These are phyloP conservation scores for Pterocles orientalis DNA, from an alignment of 2,113 vertebrate species.

Conservation along the genomic window DNA sequence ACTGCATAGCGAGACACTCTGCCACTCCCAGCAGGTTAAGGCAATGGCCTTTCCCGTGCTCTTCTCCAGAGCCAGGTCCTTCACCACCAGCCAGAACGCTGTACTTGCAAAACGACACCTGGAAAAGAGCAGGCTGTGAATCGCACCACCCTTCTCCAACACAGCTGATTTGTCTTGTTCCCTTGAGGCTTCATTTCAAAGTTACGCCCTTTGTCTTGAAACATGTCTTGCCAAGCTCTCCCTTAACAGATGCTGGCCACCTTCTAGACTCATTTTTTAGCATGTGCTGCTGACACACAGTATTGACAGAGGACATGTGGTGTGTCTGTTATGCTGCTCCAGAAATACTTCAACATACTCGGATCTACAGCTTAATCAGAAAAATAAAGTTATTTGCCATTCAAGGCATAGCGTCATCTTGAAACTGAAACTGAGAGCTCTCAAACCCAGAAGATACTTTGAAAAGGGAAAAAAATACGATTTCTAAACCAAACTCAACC, in stretches of 20 bases:
- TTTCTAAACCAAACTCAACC: not conserved
- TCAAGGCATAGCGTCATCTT: not conserved
- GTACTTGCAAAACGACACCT: not conserved
- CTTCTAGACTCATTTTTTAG: not conserved
- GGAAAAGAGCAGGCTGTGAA: not conserved
- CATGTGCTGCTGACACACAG: not conserved
- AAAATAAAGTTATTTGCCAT: not conserved
- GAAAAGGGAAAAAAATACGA: not conserved
- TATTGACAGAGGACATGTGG: accelerated
- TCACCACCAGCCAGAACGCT: not conserved
- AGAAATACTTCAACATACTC: not conserved
- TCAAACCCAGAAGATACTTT: not conserved
- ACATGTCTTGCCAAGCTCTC: not conserved
- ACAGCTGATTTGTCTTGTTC: not conserved
- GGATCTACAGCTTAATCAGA: not conserved
- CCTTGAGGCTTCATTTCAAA: not conserved
- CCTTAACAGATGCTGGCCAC: not conserved
- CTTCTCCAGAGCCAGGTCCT: not conserved
- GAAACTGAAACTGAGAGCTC: not conserved
- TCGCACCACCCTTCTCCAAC: not conserved
- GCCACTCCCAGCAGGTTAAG: not conserved
- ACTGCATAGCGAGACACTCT: not conserved
- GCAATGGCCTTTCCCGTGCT: not conserved
- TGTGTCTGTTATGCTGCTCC: not conserved
- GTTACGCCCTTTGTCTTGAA: not conserved